Evolutionary conservation across 2,888 invertebrate genomes (phyloP).

Genomic region (Ethmia dodecea): DNA sequence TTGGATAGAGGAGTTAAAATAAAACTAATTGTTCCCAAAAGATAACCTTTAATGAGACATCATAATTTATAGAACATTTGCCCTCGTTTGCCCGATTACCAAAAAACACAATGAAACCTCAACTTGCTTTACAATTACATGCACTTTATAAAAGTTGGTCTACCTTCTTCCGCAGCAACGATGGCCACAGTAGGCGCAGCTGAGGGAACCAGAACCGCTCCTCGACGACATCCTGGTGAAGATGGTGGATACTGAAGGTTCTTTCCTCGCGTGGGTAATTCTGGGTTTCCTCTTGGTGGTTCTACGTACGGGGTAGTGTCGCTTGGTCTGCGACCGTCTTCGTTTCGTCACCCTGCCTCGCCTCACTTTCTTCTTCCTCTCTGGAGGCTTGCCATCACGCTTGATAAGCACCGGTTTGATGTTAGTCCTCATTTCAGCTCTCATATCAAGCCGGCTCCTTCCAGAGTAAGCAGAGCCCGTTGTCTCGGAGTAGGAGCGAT

Average conservation of each 20-base stretch:
- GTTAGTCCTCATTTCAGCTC: no score
- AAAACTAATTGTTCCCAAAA: conserved; percentile 15
- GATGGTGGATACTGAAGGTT: conserved; percentile 34
- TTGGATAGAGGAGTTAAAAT: conserved; percentile 11
- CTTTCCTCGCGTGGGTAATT: conserved; percentile 19
- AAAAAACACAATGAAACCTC: no score
- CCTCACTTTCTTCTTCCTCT: conserved; percentile 23
- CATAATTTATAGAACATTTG: no score
- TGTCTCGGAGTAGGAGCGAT: no score
- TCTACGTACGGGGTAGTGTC: conserved; percentile 2
- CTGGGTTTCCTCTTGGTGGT: conserved; percentile 14
- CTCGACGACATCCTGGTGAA: conserved; percentile 32
- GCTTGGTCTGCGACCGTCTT: conserved; percentile 19
- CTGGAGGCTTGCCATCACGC: no score
- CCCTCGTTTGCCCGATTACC: no score
- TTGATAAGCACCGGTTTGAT: no score
- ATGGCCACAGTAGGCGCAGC: conserved; percentile 44
- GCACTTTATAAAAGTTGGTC: conserved; percentile 17
- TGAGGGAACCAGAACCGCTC: conserved; percentile 18
- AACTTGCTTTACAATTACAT: no score
- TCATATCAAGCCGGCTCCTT: no score
- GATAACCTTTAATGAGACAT: conserved; percentile 22
- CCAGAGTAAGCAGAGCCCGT: no score
- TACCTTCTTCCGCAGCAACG: conserved; percentile 54
- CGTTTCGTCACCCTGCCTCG: conserved; percentile 36